Evolutionary conservation across 2,113 vertebrate species (phyloP).

Genomic region (Chrysochloris asiatica): DNA sequence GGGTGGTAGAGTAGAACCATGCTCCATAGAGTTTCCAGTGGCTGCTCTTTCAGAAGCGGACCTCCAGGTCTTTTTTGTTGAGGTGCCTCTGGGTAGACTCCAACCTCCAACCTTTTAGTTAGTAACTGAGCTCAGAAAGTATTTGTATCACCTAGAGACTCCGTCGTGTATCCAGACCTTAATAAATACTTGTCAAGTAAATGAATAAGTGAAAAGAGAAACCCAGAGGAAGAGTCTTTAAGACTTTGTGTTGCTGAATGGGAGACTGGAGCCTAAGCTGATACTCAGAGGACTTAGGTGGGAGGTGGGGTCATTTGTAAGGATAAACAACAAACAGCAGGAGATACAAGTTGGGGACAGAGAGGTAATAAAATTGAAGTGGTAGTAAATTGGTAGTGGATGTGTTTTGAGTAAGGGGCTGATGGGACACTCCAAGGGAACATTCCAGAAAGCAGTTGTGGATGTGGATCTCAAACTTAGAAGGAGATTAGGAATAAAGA

Average conservation of each 20-base stretch:
- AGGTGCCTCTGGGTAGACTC: not conserved
- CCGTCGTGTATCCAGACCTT: not conserved
- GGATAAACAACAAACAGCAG: fast-evolving
- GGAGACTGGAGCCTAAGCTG: too few relatives aligned
- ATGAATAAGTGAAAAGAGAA: not conserved
- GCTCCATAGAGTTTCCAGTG: too few relatives aligned
- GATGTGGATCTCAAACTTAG: not conserved
- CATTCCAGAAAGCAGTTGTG: not conserved
- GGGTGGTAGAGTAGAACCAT: too few relatives aligned
- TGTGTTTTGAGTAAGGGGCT: too few relatives aligned
- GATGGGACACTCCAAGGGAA: not conserved
- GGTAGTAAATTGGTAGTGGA: not conserved
- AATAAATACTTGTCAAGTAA: not conserved
- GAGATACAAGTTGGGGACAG: not conserved
- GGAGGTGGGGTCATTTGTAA: not conserved
- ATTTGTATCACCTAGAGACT: not conserved
- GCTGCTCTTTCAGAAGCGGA: too few relatives aligned
- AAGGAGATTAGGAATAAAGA: not conserved
- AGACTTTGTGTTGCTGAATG: not conserved
- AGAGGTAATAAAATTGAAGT: not conserved
- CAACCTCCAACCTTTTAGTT: too few relatives aligned
- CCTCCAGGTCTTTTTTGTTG: not conserved
- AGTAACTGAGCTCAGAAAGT: too few relatives aligned
- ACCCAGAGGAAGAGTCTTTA: not conserved
- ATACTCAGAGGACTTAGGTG: not conserved